Base-by-base conservation (phyloP, 2,797 vertebrate species). In the Zenarchopterus dispar region DNA sequence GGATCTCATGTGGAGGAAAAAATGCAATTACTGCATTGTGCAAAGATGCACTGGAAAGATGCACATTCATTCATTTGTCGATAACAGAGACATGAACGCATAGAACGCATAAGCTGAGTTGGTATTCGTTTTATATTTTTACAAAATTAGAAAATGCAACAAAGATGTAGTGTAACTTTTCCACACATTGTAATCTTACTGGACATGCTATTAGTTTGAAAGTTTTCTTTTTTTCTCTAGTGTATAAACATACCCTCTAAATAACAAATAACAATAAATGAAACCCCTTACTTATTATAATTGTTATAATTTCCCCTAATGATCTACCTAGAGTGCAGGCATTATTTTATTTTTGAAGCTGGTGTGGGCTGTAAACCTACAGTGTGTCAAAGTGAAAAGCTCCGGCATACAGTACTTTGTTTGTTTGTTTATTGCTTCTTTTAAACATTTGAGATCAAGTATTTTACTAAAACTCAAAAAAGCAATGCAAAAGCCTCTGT, bases 281-380 rank as follows among this genome's bases (percentile, higher is more conserved):
- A 71, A 68, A 55, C 66, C 74, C 55, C 31, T 60, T 36, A 70
- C 19, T 53, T 66, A 82, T 79, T 86, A 77, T 87, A 89, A 91
- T 87, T 83, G 81, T 80, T 76, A 81, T 83, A 80, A 89, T 92
- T 89, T 78, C 33, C 57, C 50, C 63, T 87, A 88, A 91, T 85
- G 88, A 67, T 78, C 62, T 62, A 77, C 78, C 76, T 77, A 72
- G 62, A 70, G 65, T 78, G 75, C 70, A 84, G 82, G 74, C 79
- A 84, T 84, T 63, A 64, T 86, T 81, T 70, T 89, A 82, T 91
- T 90, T 85, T 70, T 83, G 76, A 78, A 76, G 72, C 54, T 1
- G 8, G 64, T 84, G 84, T 89, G 86, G 89, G 88, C 53, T 75
- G 84, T 58, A 44, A 83, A 86, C 81, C 81, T 82, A 75, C 75